phyloP scores from a whole-genome alignment of 2,888 invertebrate genomes.

The Cyaniris semiargus region DNA sequence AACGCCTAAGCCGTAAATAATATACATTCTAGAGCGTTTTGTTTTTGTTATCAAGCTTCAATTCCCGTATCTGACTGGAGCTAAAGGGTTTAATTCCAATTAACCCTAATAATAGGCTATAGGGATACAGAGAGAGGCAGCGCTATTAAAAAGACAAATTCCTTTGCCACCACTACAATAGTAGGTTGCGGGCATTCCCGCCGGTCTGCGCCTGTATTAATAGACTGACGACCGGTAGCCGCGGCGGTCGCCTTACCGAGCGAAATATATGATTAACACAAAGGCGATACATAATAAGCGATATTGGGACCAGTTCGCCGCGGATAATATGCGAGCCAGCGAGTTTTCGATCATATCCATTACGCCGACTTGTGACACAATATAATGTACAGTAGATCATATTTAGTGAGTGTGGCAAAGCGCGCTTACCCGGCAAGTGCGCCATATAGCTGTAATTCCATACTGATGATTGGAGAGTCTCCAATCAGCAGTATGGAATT shows the following conservation, averaged over 20 bases:
- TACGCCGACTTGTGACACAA: conserved; percentile 45
- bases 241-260: conserved; percentile 66
- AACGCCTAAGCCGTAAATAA: conserved; percentile 26
- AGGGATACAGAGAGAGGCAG: conserved; percentile 61
- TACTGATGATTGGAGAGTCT: no score
- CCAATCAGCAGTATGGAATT: no score
- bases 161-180: conserved; percentile 75
- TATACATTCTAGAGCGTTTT: conserved; percentile 20
- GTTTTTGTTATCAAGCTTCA: conserved; percentile 27
- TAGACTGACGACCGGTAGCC: conserved; percentile 75
- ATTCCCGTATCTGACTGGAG: conserved; percentile 66
- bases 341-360: conserved; percentile 67
- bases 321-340: conserved; percentile 67
- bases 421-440: no score
- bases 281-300: conserved; percentile 76
- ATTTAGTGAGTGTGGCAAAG: no score
- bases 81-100: conserved; percentile 78
- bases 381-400: background rate
- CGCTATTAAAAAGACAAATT: conserved; percentile 80
- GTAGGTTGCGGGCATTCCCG: conserved; percentile 72
- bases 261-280: conserved; percentile 79
- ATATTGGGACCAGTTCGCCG: conserved; percentile 74
- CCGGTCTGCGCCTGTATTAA: conserved; percentile 70
- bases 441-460: no score
- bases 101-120: conserved; percentile 78